Evolutionary conservation across 2,888 invertebrate genomes (phyloP).

Genomic region (Callimorpha dominula): DNA sequence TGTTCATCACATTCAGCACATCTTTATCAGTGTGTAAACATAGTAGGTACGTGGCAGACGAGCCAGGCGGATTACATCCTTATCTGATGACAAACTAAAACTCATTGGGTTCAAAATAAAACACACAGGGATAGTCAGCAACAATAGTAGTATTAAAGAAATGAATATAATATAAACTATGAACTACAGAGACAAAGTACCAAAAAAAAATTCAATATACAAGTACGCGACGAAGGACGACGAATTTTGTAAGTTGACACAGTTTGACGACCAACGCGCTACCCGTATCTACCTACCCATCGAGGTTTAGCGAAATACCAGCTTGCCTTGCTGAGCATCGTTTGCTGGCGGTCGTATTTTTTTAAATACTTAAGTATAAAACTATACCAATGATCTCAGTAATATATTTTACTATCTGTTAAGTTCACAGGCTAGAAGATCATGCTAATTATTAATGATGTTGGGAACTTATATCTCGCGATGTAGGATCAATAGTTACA

Average conservation of each 20-base stretch:
- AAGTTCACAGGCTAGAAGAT: not conserved
- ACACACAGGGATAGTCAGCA: not conserved
- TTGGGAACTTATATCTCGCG: not conserved
- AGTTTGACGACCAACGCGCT: not conserved
- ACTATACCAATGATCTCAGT: no score
- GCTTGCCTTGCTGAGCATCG: not conserved
- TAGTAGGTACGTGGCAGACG: constrained; percentile 53
- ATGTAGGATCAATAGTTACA: not conserved
- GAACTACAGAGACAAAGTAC: not conserved
- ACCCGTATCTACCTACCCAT: no score
- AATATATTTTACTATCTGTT: no score
- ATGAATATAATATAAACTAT: not conserved
- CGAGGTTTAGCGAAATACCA: not conserved
- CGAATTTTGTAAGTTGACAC: not conserved
- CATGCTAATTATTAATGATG: not conserved
- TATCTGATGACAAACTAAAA: constrained; percentile 50
- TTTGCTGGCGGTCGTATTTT: no score
- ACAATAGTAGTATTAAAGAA: not conserved
- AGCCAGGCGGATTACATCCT: constrained; percentile 46
- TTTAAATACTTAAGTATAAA: no score
- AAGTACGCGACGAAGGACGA: no score
- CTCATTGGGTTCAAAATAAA: constrained; percentile 33
- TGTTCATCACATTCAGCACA: constrained; percentile 74
- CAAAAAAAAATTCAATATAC: no score
- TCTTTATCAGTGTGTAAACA: constrained; percentile 66